Percentiles rank a stretch among this genome's conserved stretches.
phyloP scores from a whole-genome alignment of 30 jellyfish, hydroid and myxozoan species.

The Chironex yamaguchii region DNA sequence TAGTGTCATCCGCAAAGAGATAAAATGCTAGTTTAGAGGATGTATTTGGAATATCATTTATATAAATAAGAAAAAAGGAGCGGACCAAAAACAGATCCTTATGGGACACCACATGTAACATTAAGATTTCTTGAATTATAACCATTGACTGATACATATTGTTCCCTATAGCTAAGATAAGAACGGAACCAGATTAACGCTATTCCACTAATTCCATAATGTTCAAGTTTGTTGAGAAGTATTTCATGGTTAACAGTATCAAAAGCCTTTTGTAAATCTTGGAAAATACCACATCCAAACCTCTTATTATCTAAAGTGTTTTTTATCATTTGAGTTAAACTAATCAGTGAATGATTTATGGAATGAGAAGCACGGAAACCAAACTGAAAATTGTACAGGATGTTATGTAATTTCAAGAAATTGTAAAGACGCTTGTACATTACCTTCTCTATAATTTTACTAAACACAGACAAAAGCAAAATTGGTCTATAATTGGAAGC shows the following conservation, averaged over 20 bases:
- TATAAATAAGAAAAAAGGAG: slow-evolving; percentile 44
- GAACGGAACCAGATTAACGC: slow-evolving; percentile 20
- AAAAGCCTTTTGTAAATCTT: slow-evolving; percentile 51
- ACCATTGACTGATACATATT: slow-evolving; percentile 21
- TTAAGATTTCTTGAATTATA: background rate
- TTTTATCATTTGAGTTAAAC: slow-evolving; percentile 32
- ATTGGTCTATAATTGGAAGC: too few relatives aligned
- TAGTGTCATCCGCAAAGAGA: slow-evolving; percentile 75
- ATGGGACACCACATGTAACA: slow-evolving; percentile 38
- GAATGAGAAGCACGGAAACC: slow-evolving; percentile 57
- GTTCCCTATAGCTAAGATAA: slow-evolving; percentile 40
- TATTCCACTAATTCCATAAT: slow-evolving; percentile 46
- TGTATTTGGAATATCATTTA: slow-evolving; percentile 45
- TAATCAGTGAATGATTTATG: slow-evolving; percentile 53
- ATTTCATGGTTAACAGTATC: slow-evolving; percentile 55
- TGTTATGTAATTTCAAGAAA: slow-evolving; percentile 29
- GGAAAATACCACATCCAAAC: slow-evolving; percentile 44
- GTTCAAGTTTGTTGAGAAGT: slow-evolving; percentile 44
- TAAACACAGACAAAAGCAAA: slow-evolving; percentile 9
- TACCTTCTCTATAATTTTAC: slow-evolving; percentile 33
- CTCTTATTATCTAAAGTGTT: slow-evolving; percentile 2
- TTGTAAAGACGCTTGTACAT: background rate
- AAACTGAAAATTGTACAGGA: slow-evolving; percentile 18
- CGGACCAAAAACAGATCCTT: slow-evolving; percentile 63
- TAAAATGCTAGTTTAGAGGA: background rate